Conservation (phyloP, 2,113 vertebrate species). For the Melanerpes aurifrons region DNA sequence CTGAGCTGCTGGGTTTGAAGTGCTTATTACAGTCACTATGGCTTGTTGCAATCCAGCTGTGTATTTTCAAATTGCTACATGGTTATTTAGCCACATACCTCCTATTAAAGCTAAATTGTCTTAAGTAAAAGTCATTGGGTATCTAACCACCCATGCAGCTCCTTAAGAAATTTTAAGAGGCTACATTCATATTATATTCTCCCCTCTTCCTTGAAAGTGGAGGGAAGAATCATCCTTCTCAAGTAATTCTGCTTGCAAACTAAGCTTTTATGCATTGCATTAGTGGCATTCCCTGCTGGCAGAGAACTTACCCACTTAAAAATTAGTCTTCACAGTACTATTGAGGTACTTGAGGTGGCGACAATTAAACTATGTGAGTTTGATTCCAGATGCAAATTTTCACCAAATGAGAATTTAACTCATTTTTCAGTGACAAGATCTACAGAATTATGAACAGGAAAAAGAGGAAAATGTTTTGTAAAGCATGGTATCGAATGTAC, state of each 20-base stretch:
- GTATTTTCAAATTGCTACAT: conserved; percentile 27
- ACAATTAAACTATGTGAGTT: background rate
- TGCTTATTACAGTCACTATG: background rate
- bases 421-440: conserved; percentile 37
- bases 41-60: background rate
- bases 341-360: background rate
- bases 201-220: background rate
- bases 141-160: conserved; percentile 48
- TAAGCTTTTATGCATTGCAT: background rate
- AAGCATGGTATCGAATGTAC: conserved; percentile 1
- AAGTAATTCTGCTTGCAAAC: background rate
- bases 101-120: conserved; percentile 47
- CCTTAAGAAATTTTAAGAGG: conserved; percentile 22
- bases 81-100: conserved; percentile 28
- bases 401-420: background rate
- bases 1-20: background rate
- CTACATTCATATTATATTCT: background rate
- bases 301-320: conserved; percentile 34
- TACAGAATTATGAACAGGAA: background rate
- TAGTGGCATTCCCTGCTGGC: conserved; percentile 24
- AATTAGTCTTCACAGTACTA: conserved; percentile 34
- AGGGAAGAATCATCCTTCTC: background rate
- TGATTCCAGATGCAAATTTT: background rate
- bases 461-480: background rate
- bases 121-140: conserved; percentile 21